Percentiles rank a stretch among this genome's conserved stretches.
These are phyloP conservation scores for Cacatua alba DNA, from an alignment of 2,113 vertebrate genomes.

Conservation along the genomic window DNA sequence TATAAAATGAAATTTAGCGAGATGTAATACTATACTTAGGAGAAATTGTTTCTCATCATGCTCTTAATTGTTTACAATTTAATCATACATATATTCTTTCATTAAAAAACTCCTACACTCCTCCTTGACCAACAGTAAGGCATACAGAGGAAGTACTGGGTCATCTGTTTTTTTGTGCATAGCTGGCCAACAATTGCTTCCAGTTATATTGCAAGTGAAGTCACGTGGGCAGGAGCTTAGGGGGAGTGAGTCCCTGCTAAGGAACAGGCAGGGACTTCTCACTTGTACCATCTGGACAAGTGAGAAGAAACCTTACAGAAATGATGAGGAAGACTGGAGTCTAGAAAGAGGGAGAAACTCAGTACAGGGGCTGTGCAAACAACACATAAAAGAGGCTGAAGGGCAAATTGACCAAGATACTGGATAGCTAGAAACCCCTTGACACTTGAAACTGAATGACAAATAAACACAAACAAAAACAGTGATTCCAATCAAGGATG, in stretches of 20 bases:
- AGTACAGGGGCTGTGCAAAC: not conserved
- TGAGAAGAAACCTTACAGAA: not conserved
- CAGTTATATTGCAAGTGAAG: too few relatives aligned
- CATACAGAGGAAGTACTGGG: too few relatives aligned
- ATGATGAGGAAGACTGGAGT: not conserved
- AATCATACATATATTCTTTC: too few relatives aligned
- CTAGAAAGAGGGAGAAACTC: not conserved
- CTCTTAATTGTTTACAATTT: too few relatives aligned
- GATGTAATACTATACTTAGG: too few relatives aligned
- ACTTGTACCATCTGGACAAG: not conserved
- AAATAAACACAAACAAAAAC: not conserved
- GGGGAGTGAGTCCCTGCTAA: not conserved
- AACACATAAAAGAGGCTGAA: not conserved
- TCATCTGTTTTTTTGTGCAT: too few relatives aligned
- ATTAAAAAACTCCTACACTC: too few relatives aligned
- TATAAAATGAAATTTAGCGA: too few relatives aligned
- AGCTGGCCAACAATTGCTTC: too few relatives aligned
- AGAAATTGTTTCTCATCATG: too few relatives aligned
- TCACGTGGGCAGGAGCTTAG: not conserved
- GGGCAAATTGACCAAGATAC: not conserved
- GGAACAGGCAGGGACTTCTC: not conserved
- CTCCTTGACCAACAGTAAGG: too few relatives aligned
- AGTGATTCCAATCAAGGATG: not conserved
- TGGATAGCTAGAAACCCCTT: not conserved
- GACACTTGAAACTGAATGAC: not conserved